phyloP scores from a whole-genome alignment of 2,888 invertebrate species.

The Lasioglossum figueresi region DNA sequence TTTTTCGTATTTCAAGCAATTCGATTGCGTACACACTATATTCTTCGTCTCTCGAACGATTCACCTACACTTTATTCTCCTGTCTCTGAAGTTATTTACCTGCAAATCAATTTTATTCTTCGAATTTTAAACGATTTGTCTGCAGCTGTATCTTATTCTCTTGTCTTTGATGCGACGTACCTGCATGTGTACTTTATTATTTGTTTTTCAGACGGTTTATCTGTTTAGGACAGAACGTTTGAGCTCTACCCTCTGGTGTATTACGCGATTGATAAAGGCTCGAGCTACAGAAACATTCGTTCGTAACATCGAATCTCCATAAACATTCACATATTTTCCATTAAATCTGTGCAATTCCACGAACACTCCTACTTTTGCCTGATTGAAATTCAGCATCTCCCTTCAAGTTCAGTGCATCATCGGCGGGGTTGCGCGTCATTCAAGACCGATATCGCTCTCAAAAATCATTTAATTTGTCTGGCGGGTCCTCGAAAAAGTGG shows the following conservation, averaged over 20 bases:
- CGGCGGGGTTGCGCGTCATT: background rate
- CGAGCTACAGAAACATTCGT: background rate
- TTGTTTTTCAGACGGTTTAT: background rate
- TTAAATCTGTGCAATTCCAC: background rate
- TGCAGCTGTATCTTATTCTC: too few relatives aligned
- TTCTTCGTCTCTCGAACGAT: background rate
- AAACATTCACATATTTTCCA: background rate
- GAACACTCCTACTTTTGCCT: background rate
- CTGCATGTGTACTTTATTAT: too few relatives aligned
- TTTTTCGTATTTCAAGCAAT: background rate
- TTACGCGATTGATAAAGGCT: background rate
- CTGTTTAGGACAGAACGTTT: background rate
- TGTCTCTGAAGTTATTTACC: too few relatives aligned
- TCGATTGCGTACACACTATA: too few relatives aligned
- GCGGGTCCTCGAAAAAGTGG: background rate
- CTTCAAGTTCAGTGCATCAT: background rate
- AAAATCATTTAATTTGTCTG: background rate
- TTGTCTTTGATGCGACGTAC: too few relatives aligned
- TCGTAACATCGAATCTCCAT: background rate
- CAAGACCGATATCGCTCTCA: background rate
- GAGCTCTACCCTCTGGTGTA: background rate
- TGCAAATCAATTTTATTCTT: too few relatives aligned
- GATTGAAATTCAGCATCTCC: background rate
- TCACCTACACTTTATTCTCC: background rate
- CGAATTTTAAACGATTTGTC: too few relatives aligned